Percentiles rank a stretch among this genome's conserved stretches.
Evolutionary conservation across 2,797 vertebrate species (phyloP).

Genomic region (Schizothorax lantsangensis): DNA sequence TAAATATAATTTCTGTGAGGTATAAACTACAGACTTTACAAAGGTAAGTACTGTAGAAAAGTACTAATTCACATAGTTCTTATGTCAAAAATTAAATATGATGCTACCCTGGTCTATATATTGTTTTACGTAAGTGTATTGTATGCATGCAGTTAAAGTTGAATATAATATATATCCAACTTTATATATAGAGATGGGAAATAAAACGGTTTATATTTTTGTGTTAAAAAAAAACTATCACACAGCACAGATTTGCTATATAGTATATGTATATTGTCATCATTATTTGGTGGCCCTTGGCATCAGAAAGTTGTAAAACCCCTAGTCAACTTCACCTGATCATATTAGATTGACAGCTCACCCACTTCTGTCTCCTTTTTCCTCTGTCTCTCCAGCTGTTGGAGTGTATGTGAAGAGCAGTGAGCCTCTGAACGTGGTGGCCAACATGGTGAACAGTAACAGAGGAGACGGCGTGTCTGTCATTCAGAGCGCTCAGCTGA

Average conservation of each 20-base stretch:
- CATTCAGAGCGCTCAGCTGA: slow-evolving; percentile 88
- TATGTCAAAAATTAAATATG: background rate
- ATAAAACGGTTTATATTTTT: background rate
- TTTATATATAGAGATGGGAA: background rate
- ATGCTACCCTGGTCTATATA: background rate
- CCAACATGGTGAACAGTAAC: slow-evolving; percentile 86
- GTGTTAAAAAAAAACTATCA: background rate
- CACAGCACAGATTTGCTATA: background rate
- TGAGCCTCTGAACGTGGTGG: slow-evolving; percentile 84
- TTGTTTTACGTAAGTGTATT: background rate
- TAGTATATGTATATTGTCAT: background rate
- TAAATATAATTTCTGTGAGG: background rate
- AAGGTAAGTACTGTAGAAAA: background rate
- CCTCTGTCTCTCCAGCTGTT: slow-evolving; percentile 76
- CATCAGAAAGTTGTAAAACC: background rate
- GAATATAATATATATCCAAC: background rate
- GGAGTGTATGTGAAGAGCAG: slow-evolving; percentile 91
- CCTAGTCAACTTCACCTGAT: background rate
- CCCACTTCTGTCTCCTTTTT: background rate
- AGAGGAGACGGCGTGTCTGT: slow-evolving; percentile 81
- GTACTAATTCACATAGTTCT: too few species aligned
- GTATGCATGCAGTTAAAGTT: background rate
- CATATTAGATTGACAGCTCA: background rate
- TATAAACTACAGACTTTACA: background rate
- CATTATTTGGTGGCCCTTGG: background rate